phyloP scores from a whole-genome alignment of 2,888 invertebrate genomes.

The Argynnis bischoffii region DNA sequence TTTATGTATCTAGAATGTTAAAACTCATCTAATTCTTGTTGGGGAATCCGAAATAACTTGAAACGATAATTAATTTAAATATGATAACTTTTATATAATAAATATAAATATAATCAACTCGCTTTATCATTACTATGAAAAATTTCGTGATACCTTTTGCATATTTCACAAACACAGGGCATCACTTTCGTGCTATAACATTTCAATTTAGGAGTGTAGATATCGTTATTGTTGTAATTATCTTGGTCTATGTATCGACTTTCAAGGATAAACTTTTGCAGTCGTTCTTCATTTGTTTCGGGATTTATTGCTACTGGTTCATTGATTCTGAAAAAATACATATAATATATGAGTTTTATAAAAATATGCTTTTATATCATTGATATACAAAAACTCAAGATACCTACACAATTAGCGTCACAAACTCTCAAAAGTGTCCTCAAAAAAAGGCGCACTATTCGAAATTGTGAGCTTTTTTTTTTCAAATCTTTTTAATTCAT shows the following conservation, averaged over 20 bases:
- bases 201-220: conserved; percentile 27
- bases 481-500: no score
- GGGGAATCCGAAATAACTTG: no score
- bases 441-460: no score
- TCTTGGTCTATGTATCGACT: conserved; percentile 60
- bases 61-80: no score
- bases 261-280: conserved; percentile 57
- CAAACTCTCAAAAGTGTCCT: no score
- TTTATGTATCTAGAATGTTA: no score
- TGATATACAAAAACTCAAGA: no score
- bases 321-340: conserved; percentile 22
- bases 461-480: no score
- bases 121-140: conserved; percentile 53
- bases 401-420: no score
- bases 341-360: background rate
- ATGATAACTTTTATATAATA: background rate
- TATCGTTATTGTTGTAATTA: conserved; percentile 25
- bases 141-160: conserved; percentile 67
- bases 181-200: conserved; percentile 34
- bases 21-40: no score
- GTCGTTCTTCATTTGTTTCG: conserved; percentile 38
- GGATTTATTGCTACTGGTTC: conserved; percentile 26
- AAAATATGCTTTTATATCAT: no score
- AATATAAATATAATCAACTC: conserved; percentile 15
- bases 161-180: conserved; percentile 72